These are phyloP conservation scores for Pomatorhinus ruficollis DNA, from an alignment of 2,113 vertebrate genomes.

Conservation along the genomic window DNA sequence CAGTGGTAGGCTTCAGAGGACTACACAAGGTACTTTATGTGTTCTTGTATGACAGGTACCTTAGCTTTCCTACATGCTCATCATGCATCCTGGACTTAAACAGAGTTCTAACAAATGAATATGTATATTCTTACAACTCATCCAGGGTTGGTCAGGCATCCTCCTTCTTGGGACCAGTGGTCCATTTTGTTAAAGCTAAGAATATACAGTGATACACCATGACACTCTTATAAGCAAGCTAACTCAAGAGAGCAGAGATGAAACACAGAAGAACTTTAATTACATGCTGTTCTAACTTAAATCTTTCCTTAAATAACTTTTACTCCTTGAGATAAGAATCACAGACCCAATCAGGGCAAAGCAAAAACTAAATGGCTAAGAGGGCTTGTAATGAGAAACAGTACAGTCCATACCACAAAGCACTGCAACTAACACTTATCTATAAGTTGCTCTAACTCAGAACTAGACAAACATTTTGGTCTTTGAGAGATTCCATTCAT, in stretches of 20 bases:
- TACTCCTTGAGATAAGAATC: not conserved
- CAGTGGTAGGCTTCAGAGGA: not conserved
- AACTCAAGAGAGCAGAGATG: not conserved
- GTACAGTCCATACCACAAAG: not conserved
- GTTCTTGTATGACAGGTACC: not conserved
- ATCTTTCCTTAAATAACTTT: not conserved
- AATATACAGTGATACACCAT: not conserved
- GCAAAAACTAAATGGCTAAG: not conserved
- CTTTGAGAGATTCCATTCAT: not conserved
- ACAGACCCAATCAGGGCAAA: not conserved
- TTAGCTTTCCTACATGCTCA: not conserved
- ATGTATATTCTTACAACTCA: not conserved
- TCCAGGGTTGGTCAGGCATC: not conserved
- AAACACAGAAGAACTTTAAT: not conserved
- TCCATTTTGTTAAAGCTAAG: not conserved
- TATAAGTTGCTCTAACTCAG: not conserved
- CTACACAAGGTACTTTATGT: not conserved
- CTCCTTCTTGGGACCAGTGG: not conserved
- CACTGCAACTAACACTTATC: not conserved
- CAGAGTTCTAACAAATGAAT: not conserved
- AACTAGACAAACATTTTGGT: rapidly evolving
- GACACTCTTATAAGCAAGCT: not conserved
- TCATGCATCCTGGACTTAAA: not conserved
- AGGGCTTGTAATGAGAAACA: not conserved
- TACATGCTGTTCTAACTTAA: not conserved